phyloP scores from a whole-genome alignment of 2,797 vertebrate species.

The Chiroxiphia lanceolata region DNA sequence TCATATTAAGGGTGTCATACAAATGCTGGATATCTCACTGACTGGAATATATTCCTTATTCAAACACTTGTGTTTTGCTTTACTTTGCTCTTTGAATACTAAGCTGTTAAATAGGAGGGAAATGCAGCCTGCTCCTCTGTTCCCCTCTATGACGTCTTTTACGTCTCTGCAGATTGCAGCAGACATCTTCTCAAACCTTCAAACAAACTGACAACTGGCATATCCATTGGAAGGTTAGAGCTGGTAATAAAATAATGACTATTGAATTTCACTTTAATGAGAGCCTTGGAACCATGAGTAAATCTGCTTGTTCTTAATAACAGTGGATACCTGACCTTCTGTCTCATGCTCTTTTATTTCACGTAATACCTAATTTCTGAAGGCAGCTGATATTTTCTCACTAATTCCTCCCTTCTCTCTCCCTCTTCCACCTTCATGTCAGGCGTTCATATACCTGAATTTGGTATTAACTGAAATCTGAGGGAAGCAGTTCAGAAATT shows the following conservation, averaged over 20 bases:
- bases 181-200: neutral
- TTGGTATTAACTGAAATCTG: neutral
- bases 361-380: constrained; percentile 1
- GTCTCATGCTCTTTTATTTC: neutral
- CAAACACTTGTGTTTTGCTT: neutral
- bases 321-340: constrained; percentile 10
- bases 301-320: constrained; percentile 27
- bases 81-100: neutral
- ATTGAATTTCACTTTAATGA: constrained; percentile 31
- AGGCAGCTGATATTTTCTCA: neutral
- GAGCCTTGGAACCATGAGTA: constrained; percentile 18
- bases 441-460: neutral
- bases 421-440: neutral
- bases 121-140: neutral
- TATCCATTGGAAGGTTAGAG: neutral
- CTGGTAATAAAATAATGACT: constrained; percentile 22
- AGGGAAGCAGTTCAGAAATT: neutral
- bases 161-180: neutral
- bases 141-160: neutral
- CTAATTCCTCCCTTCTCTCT: neutral
- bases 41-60: neutral
- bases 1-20: neutral
- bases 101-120: neutral
- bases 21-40: neutral
- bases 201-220: neutral